A percentile compares a stretch with the other conserved stretches of the same genome.
phyloP scores from a whole-genome alignment of 2,113 vertebrate species.

The Microtus oregoni region DNA sequence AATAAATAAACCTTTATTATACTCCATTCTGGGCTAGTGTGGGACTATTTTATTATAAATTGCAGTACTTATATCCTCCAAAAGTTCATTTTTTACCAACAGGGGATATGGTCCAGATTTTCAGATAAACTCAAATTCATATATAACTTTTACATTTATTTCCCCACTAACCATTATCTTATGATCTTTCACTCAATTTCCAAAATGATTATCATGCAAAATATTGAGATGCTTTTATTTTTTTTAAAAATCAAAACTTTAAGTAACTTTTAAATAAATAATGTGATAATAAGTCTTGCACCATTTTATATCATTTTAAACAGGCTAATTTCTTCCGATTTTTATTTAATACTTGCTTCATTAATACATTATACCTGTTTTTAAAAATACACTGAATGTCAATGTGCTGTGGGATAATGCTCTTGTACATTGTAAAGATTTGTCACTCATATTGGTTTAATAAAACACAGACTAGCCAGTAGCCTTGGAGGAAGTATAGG shows the following conservation, averaged over 20 bases:
- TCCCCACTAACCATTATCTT: not conserved
- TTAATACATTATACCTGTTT: not conserved
- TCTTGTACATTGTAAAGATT: too few relatives aligned
- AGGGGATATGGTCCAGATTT: conserved; percentile 23
- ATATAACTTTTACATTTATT: conserved; percentile 28
- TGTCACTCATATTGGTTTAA: too few relatives aligned
- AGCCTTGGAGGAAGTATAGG: too few relatives aligned
- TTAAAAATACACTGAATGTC: conserved; percentile 1
- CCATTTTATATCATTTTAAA: conserved; percentile 29
- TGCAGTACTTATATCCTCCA: not conserved
- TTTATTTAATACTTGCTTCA: conserved; percentile 6
- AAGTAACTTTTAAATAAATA: conserved; percentile 4
- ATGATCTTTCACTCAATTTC: not conserved
- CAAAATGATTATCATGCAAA: conserved; percentile 24
- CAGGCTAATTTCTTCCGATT: not conserved
- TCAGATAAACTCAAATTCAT: conserved; percentile 17
- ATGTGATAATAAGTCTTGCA: not conserved
- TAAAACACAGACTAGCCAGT: too few relatives aligned
- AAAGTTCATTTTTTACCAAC: conserved; percentile 4
- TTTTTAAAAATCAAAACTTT: not conserved
- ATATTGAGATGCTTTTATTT: conserved; percentile 40
- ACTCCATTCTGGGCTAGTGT: too few relatives aligned
- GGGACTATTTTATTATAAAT: too few relatives aligned
- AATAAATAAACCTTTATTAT: too few relatives aligned
- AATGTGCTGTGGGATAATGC: too few relatives aligned